Evolutionary conservation across 2,113 vertebrate species (phyloP), one percentile per base, ranked within the genome.

Genomic region (Anas platyrhynchos): DNA sequence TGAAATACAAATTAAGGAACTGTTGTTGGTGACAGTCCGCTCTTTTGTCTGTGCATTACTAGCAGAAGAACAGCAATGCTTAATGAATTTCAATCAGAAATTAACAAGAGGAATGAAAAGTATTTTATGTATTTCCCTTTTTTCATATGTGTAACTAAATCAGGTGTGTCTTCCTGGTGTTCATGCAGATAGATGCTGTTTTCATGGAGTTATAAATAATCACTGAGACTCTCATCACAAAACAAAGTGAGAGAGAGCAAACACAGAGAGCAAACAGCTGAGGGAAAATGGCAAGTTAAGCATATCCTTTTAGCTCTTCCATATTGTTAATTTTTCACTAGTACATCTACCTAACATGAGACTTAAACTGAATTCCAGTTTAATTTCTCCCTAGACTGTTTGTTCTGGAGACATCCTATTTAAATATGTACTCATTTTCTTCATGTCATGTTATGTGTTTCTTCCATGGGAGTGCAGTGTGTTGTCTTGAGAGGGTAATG

Each of bases 351-450:
- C 79, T 81, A 77, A 77, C 79, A 72, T 44, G 83, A 86, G 34
- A 75, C 38, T 94, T 91, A 27, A 90, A 79, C 65, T 88, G 73
- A 82, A 92, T 94, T 83, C 44, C 62, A 79, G 52, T 90, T 86
- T 96, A 96, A 93, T 86, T 36, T 92, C 86, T 94, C 93, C 88
- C 86, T 48, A 86, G 86, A 81, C 86, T 85, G 54, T 62, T 48
- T 85, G 54, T 62, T 48, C 62, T 43, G 62, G 54, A 91, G 77
- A 81, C 80, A 72, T 84, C 86, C 80, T 58, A 32, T 95, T 94
- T 96, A 95, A 94, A 92, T 82, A 78, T 18, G 61, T 78, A 69
- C 92, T 94, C 80, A 93, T 96, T 96, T 91, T 90, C 79, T 68
- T 68, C 73, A 50, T 21, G 71, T 50, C 67, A 67, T 7, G 23